These are phyloP conservation scores for Siphlonurus alternatus DNA, from an alignment of 2,888 invertebrate species.

Conservation along the genomic window DNA sequence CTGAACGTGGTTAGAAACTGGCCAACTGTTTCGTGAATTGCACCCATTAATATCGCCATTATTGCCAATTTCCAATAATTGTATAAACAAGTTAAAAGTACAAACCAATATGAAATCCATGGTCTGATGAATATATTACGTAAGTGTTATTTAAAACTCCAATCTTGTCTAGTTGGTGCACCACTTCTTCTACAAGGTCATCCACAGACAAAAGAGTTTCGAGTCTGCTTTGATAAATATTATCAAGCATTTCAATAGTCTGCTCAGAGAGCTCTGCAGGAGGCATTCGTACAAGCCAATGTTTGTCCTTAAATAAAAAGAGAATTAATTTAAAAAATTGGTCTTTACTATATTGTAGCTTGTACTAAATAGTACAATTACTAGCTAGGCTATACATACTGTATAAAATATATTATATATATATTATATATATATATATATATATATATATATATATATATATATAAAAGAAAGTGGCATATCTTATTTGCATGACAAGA, in stretches of 20 bases:
- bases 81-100: not conserved
- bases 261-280: constrained; percentile 43
- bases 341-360: constrained; percentile 9
- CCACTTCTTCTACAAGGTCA: constrained; percentile 54
- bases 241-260: constrained; percentile 44
- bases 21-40: not conserved
- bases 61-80: too few relatives aligned
- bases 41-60: too few relatives aligned
- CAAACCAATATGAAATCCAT: constrained; percentile 77
- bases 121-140: constrained; percentile 72
- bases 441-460: too few relatives aligned
- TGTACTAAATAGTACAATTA: constrained; percentile 16
- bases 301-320: constrained; percentile 44
- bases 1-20: too few relatives aligned
- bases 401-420: not conserved
- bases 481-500: too few relatives aligned
- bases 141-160: constrained; percentile 54
- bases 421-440: not conserved
- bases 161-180: constrained; percentile 34
- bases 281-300: constrained; percentile 64
- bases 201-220: constrained; percentile 72
- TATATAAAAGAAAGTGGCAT: too few relatives aligned
- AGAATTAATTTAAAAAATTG: not conserved
- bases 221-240: constrained; percentile 55
- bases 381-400: constrained; percentile 3